Base-by-base conservation (phyloP, 2,113 vertebrate genomes). In the Panthera uncia region DNA sequence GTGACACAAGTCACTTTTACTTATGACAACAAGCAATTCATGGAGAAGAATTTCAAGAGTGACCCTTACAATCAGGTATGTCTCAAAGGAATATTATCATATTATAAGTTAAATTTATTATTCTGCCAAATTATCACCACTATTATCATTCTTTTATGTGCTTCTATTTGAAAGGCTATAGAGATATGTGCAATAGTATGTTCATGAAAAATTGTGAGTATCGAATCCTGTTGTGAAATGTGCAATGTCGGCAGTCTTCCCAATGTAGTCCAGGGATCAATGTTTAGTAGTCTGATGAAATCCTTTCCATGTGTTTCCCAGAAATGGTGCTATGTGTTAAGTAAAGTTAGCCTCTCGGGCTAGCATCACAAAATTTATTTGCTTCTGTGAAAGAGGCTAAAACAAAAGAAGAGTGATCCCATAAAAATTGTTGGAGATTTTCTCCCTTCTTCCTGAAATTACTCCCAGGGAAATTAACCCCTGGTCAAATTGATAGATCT, bases 31-130 rank as follows among this genome's bases (percentile, higher is more conserved):
- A 19, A 85, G 18, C 65, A 90, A 45, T 82, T 92, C 63, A 55
- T 0, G 3, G 66, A 61, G 48, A 65, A 2, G 2, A 73, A 88
- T 69, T 97, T 98, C 45, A 45, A 0, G 2, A 97, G 65, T 85
- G 69, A 97, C 7, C 94, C 94, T 71, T 52, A 68, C 11, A 80
- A 73, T 68, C 94, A 97, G 98, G 98, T 98, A 97, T 16, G 68
- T 85, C 55, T 90, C 38, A 81, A 84, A 81, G 13, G n/a, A 96
- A 33, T 93, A 11, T 38, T 73, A 74, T 48, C 45, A 25, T 68
- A 78, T 87, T 23, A 48, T 41, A 55, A 74, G 3, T 50, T 71
- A 76, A 61, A 36, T 94, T 85, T 92, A 73, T 61, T 68, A 36
- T 69, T 55, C 10, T 89, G 38, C 4, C 73, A 83, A 71, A 74